These are phyloP conservation scores for Torymus aiolomorphi DNA, from an alignment of 2,888 invertebrate species.

Conservation along the genomic window DNA sequence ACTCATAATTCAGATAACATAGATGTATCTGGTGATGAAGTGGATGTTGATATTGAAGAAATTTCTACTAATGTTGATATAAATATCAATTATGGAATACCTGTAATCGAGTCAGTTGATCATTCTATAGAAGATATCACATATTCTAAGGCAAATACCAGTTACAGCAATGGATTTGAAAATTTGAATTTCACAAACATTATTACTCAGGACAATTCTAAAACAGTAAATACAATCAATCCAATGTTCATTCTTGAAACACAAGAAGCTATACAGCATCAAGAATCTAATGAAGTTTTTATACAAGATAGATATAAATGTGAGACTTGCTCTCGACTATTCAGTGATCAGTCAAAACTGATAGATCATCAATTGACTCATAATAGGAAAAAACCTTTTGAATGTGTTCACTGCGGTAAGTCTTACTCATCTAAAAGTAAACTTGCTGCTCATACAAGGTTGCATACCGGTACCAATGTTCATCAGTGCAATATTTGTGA, in stretches of 20 bases:
- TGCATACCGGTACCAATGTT: slow-evolving; percentile 70
- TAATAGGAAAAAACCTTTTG: slow-evolving; percentile 68
- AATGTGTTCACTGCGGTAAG: slow-evolving; percentile 69
- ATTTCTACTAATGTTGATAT: slow-evolving; percentile 65
- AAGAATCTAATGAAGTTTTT: slow-evolving; percentile 4
- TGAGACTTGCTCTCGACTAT: slow-evolving; percentile 65
- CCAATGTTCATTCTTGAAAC: slow-evolving; percentile 36
- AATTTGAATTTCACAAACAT: slow-evolving; percentile 62
- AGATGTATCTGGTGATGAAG: slow-evolving; percentile 66
- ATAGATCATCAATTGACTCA: slow-evolving; percentile 67
- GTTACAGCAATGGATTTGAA: slow-evolving; percentile 61
- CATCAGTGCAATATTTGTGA: slow-evolving; percentile 73
- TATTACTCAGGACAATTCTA: slow-evolving; percentile 54
- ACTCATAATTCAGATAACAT: slow-evolving; percentile 65
- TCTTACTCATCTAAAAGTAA: slow-evolving; percentile 72
- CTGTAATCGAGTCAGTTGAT: slow-evolving; percentile 60
- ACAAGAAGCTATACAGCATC: neutral
- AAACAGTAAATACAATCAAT: slow-evolving; percentile 49
- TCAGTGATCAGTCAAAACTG: slow-evolving; percentile 70
- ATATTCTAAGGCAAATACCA: slow-evolving; percentile 58
- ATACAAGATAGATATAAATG: slow-evolving; percentile 63
- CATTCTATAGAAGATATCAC: slow-evolving; percentile 65
- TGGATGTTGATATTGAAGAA: slow-evolving; percentile 68
- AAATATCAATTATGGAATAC: slow-evolving; percentile 63
- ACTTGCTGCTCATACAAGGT: slow-evolving; percentile 70